These are phyloP conservation scores for Alethe diademata DNA, from an alignment of 2,113 vertebrate species.

Conservation along the genomic window DNA sequence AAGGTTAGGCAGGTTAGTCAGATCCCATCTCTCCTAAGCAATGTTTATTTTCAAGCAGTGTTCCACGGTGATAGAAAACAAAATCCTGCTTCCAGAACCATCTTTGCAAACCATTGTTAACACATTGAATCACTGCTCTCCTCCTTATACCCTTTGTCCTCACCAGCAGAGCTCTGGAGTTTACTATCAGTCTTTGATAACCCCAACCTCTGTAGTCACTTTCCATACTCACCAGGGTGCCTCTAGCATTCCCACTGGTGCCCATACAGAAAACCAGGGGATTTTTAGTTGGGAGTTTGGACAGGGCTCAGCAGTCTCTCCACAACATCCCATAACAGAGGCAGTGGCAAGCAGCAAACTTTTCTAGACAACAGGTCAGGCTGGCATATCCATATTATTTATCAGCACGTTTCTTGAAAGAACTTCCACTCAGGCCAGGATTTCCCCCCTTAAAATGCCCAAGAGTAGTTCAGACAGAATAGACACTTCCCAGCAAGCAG, in stretches of 20 bases:
- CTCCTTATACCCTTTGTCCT: background rate
- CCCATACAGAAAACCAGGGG: background rate
- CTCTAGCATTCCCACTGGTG: background rate
- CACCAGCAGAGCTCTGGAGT: background rate
- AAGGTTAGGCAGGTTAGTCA: background rate
- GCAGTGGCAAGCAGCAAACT: background rate
- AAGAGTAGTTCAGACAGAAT: background rate
- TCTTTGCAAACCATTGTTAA: background rate
- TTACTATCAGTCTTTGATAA: background rate
- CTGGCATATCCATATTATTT: background rate
- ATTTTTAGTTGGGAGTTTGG: background rate
- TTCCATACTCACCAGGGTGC: background rate
- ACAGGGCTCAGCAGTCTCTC: background rate
- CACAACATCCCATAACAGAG: background rate
- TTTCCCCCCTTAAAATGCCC: background rate
- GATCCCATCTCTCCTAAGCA: background rate
- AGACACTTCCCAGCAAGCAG: background rate
- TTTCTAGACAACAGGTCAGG: background rate
- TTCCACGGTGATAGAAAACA: background rate
- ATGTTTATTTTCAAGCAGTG: background rate
- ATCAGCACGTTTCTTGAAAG: background rate
- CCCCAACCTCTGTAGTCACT: background rate
- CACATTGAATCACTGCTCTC: background rate
- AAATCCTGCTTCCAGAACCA: background rate
- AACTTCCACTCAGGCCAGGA: background rate